Conservation (phyloP, 2,888 invertebrate species). For the Conomelus anceps region DNA sequence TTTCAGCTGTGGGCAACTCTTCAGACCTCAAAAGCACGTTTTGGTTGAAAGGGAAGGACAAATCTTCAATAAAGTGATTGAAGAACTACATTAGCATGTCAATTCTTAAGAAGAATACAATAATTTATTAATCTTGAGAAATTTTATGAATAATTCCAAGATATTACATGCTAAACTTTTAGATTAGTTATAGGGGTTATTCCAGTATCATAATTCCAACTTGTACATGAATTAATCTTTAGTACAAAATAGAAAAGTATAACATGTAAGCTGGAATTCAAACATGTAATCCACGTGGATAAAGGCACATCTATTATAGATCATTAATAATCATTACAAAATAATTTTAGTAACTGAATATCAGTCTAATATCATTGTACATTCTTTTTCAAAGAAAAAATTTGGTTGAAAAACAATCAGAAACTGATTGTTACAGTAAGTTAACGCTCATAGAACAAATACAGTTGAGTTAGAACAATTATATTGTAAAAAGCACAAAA, state of each 20-base stretch:
- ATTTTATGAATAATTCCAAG: neutral
- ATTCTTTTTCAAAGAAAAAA: neutral
- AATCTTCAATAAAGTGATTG: neutral
- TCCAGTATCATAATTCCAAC: neutral
- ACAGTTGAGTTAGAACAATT: neutral
- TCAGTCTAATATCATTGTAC: neutral
- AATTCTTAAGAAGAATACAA: too few species aligned
- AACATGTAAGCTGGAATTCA: neutral
- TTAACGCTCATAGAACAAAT: neutral
- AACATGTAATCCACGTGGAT: neutral
- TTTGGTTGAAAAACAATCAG: neutral
- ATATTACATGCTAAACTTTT: neutral
- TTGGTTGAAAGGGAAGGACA: too few species aligned
- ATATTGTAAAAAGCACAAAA: neutral
- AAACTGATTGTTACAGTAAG: neutral
- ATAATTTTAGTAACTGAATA: neutral
- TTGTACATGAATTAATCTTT: neutral
- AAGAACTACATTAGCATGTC: neutral
- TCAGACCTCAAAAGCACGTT: too few species aligned
- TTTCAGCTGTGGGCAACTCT: too few species aligned
- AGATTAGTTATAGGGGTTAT: neutral
- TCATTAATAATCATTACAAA: neutral
- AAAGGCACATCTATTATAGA: neutral
- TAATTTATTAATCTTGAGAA: neutral
- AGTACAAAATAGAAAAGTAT: neutral